Evolutionary conservation across 2,797 vertebrate genomes (phyloP).

Genomic region (Ctenosaura bakeri): DNA sequence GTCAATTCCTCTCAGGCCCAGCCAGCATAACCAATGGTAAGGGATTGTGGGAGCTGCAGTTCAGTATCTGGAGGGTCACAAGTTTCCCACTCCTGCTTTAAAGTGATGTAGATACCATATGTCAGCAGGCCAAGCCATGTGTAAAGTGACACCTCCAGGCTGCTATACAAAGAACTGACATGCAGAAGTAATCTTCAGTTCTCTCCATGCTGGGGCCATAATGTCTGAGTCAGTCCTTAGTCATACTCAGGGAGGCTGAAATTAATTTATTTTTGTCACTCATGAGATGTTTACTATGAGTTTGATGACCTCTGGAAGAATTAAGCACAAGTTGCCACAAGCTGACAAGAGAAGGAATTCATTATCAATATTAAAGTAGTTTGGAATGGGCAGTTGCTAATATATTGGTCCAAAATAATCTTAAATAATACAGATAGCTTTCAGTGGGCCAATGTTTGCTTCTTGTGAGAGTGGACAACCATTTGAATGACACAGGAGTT

Average conservation of each 20-base stretch:
- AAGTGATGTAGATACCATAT: neutral
- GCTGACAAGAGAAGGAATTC: constrained; percentile 6
- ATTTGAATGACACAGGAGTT: neutral
- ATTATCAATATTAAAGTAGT: neutral
- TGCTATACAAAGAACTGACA: neutral
- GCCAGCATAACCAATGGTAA: too few relatives aligned
- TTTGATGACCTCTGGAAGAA: constrained; percentile 20
- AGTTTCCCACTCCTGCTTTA: neutral
- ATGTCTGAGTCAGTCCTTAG: constrained; percentile 27
- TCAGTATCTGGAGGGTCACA: too few relatives aligned
- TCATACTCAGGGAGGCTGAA: constrained; percentile 19
- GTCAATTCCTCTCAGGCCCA: too few relatives aligned
- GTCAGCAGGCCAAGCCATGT: neutral
- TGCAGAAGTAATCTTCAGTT: neutral
- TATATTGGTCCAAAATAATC: neutral
- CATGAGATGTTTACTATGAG: constrained; percentile 23
- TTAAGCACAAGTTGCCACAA: neutral
- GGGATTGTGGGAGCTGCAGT: too few relatives aligned
- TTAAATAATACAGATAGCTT: neutral
- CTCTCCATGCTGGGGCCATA: neutral
- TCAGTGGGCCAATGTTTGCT: neutral
- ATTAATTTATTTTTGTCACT: constrained; percentile 22
- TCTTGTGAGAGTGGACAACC: neutral
- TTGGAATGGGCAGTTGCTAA: neutral
- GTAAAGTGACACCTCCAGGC: neutral